Evolutionary conservation across 2,888 invertebrate genomes (phyloP), one percentile per base, ranked within the genome.

Genomic region (Drosophila aldrichi): DNA sequence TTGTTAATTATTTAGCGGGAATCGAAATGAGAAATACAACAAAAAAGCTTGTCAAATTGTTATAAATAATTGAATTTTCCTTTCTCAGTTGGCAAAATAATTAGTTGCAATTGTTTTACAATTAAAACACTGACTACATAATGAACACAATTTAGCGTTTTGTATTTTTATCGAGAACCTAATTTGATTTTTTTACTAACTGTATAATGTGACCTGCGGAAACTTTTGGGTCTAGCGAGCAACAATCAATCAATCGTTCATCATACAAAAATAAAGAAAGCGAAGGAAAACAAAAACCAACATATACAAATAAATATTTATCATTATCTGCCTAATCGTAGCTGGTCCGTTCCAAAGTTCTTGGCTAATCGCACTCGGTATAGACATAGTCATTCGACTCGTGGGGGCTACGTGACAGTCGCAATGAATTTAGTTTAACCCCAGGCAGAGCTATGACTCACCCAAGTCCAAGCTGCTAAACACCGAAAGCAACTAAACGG

Each of bases 321-420:
- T 64, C 56, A 65, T 49, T 49, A 65, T 49, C 56, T 56, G 43
- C 18, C 29, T 57, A 66, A 69, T 69, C 59, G 59, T 18, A 48
- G 46, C 34, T n/a, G 52, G n/a, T 18, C 34, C 18, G 67, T 46
- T 57, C 22, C 57, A 67, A 68, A 43, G 66, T 66, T 48, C 32
- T 66, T 56, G 48, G 51, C 54, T 68, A 72, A 77, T 63, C 63
- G 66, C 49, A 48, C 46, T 64, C 46, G 18, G 51, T 51, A 56
- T 22, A 9, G n/a, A n/a, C 52, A 36, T 63, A 43, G 20, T 34
- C 56, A 48, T 40, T 55, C 52, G 52, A 43, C 52, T 41, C 69
- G 38, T 65, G 63, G 58, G 59, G 74, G 25, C 77, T 74, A 77
- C 70, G 78, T 77, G 77, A 77, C 77, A 77, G 56, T 66, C 46